Evolutionary conservation across 37 sponge, comb jelly and placozoan genomes (phyloP).

Genomic region (Dysidea cf. avara): DNA sequence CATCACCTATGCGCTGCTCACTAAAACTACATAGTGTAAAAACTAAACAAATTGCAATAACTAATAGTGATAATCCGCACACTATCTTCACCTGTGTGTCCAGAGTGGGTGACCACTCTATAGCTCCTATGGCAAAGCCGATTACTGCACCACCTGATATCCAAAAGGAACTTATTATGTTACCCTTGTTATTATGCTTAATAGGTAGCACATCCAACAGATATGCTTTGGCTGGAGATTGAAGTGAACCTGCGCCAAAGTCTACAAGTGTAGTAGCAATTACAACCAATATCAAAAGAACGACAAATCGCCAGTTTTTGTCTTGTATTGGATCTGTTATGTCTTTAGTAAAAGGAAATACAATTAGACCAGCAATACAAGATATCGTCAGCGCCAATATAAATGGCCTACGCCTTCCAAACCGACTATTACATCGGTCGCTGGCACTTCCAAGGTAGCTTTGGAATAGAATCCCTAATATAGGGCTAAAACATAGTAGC

Average conservation of each 20-base stretch:
- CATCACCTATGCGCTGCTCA: too few relatives aligned
- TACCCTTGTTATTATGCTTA: constrained; percentile 10
- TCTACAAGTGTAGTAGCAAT: constrained; percentile 20
- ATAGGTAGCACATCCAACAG: constrained; percentile 31
- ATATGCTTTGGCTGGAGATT: constrained; percentile 30
- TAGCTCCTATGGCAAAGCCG: too few relatives aligned
- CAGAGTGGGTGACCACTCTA: constrained; percentile 1
- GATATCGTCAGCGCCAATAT: constrained; percentile 12
- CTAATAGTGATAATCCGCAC: too few relatives aligned
- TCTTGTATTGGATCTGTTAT: too few relatives aligned
- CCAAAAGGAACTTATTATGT: constrained; percentile 9
- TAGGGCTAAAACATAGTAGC: constrained; percentile 33
- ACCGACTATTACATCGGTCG: constrained; percentile 35
- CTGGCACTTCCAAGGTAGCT: constrained; percentile 32
- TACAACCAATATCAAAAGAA: too few relatives aligned
- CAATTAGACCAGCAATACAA: not conserved
- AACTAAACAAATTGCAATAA: too few relatives aligned
- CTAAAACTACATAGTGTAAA: too few relatives aligned
- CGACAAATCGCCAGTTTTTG: too few relatives aligned
- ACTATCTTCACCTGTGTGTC: not conserved
- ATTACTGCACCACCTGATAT: constrained; percentile 10
- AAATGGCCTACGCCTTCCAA: constrained; percentile 52
- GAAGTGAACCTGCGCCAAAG: constrained; percentile 17
- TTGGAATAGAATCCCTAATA: too few relatives aligned
- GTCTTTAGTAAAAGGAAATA: constrained; percentile 16